These are phyloP conservation scores for Rana temporaria DNA, from an alignment of 2,113 vertebrate genomes.

Conservation along the genomic window DNA sequence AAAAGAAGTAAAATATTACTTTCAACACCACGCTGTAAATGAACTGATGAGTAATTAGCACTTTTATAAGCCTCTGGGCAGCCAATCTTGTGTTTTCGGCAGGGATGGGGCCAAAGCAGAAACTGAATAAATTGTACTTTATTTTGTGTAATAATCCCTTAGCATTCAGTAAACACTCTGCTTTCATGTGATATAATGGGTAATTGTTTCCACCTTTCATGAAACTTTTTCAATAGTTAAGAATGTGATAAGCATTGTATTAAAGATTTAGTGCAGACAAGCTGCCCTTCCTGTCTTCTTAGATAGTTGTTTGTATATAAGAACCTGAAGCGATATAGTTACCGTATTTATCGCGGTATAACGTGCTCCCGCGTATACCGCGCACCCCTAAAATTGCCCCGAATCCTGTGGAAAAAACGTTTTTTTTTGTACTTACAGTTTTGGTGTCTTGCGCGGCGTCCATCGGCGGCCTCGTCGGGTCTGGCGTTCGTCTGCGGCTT, in stretches of 20 bases:
- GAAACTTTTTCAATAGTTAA: background rate
- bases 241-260: background rate
- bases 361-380: no score
- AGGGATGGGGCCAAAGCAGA: constrained; percentile 13
- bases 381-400: no score
- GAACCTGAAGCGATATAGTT: no score
- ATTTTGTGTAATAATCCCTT: constrained; percentile 18
- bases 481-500: no score
- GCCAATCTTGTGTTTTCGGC: background rate
- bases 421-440: no score
- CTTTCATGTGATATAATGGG: background rate
- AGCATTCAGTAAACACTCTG: background rate
- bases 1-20: constrained; percentile 41
- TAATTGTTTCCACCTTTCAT: background rate
- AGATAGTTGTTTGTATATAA: no score
- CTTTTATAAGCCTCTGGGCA: background rate
- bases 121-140: constrained; percentile 17
- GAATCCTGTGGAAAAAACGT: no score
- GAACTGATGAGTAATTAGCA: constrained; percentile 44
- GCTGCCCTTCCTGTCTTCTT: no score
- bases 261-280: background rate
- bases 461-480: no score
- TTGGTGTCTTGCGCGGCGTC: no score
- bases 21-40: constrained; percentile 19
- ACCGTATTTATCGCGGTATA: no score